Percentiles rank a stretch among this genome's conserved stretches.
Conservation (phyloP, 1,140 invertebrate species). For the Muscidifurax raptorellus region DNA sequence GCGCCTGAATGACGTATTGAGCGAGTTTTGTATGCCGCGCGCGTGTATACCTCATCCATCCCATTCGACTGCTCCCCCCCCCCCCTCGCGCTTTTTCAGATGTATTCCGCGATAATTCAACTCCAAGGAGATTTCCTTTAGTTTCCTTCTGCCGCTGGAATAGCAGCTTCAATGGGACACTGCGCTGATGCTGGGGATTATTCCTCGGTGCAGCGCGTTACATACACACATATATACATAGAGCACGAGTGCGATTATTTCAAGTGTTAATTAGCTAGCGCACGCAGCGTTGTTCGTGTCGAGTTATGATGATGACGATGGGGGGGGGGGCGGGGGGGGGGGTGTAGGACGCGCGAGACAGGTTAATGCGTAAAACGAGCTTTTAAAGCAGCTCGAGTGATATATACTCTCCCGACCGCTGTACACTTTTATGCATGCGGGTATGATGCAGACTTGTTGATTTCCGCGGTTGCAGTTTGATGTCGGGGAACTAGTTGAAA, state of each 20-base stretch:
- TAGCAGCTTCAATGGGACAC: neutral
- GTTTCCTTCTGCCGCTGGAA: conserved; percentile 42
- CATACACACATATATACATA: neutral
- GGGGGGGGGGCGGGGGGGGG: no score
- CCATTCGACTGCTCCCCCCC: conserved; percentile 56
- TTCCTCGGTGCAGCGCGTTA: neutral
- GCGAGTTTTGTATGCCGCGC: conserved; percentile 74
- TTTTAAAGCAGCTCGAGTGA: no score
- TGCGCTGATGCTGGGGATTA: neutral
- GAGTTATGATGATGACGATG: no score
- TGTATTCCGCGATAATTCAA: conserved; percentile 35
- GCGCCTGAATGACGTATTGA: conserved; percentile 75
- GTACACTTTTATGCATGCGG: no score
- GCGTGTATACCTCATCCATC: conserved; percentile 68
- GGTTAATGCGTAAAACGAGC: no score
- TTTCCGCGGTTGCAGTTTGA: no score
- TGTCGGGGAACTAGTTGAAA: no score
- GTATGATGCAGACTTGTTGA: no score
- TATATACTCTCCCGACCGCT: no score
- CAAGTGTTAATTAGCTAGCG: neutral
- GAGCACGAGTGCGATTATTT: neutral
- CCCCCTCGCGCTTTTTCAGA: conserved; percentile 2
- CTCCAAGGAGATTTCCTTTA: conserved; percentile 51
- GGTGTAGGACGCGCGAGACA: no score
- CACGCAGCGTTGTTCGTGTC: no score